Conservation (phyloP, 2,888 invertebrate genomes). For the Athalia cordata region DNA sequence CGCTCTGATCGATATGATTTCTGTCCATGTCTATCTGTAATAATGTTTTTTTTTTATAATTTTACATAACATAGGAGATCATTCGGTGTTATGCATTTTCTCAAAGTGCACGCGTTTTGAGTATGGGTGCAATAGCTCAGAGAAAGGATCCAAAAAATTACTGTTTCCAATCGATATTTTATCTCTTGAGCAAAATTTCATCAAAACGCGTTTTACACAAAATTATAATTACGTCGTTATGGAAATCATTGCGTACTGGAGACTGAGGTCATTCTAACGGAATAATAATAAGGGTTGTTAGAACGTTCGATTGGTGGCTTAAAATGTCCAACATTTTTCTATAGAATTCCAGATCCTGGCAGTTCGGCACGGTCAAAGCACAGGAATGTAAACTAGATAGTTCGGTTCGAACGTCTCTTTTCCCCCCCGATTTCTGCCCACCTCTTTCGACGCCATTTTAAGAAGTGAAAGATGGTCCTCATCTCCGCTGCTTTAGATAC, state of each 20-base stretch:
- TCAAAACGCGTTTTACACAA: no score
- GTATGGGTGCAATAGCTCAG: no score
- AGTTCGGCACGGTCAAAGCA: constrained; percentile 44
- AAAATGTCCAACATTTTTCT: constrained; percentile 27
- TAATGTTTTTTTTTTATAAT: not conserved
- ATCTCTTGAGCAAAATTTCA: no score
- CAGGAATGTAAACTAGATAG: constrained; percentile 65
- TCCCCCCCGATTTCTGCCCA: constrained; percentile 40
- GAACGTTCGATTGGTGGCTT: not conserved
- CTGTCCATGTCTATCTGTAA: constrained; percentile 62
- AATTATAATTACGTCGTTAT: no score
- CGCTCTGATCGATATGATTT: constrained; percentile 67
- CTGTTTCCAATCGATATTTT: no score
- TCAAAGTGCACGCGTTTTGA: no score
- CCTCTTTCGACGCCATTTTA: constrained; percentile 55
- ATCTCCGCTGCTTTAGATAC: constrained; percentile 20
- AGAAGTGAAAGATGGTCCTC: constrained; percentile 63
- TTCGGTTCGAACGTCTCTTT: constrained; percentile 55
- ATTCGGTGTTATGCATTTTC: no score
- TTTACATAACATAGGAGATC: no score
- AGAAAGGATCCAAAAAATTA: no score
- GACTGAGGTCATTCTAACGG: no score
- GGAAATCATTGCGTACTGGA: no score
- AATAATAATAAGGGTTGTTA: not conserved
- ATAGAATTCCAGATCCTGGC: constrained; percentile 7